These are phyloP conservation scores for Canis aureus DNA, from an alignment of 2,113 vertebrate genomes.

Conservation along the genomic window DNA sequence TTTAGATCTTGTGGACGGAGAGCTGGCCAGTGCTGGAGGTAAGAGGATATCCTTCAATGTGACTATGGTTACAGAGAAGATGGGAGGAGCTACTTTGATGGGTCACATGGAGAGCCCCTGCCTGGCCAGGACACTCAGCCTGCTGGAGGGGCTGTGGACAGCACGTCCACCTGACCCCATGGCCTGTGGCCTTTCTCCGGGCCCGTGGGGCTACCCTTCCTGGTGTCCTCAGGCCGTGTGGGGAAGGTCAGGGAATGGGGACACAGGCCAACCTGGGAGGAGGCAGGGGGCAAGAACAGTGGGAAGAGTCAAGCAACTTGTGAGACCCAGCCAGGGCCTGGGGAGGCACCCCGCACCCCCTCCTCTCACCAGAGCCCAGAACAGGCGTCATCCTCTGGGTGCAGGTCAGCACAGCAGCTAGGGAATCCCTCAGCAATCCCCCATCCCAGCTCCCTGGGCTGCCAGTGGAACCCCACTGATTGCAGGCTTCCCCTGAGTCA, in stretches of 20 bases:
- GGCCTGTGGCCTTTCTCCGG: neutral
- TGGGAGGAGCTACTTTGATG: neutral
- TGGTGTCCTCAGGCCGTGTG: neutral
- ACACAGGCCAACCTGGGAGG: neutral
- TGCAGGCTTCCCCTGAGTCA: neutral
- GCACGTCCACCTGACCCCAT: neutral
- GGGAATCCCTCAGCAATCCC: accelerated
- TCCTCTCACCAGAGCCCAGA: accelerated
- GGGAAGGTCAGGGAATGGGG: neutral
- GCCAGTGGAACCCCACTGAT: neutral
- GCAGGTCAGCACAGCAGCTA: neutral
- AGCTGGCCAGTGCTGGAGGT: too few relatives aligned
- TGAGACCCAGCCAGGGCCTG: neutral
- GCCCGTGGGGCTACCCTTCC: neutral
- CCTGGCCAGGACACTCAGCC: neutral
- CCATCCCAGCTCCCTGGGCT: neutral
- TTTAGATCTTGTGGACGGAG: too few relatives aligned
- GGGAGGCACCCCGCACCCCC: neutral
- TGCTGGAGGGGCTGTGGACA: neutral
- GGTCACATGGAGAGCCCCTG: too few relatives aligned
- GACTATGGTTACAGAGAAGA: neutral
- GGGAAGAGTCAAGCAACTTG: neutral
- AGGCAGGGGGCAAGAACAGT: neutral
- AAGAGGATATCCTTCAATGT: neutral
- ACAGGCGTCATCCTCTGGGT: neutral